These are phyloP conservation scores for Connochaetes taurinus DNA, from an alignment of 2,113 vertebrate species.

Conservation along the genomic window DNA sequence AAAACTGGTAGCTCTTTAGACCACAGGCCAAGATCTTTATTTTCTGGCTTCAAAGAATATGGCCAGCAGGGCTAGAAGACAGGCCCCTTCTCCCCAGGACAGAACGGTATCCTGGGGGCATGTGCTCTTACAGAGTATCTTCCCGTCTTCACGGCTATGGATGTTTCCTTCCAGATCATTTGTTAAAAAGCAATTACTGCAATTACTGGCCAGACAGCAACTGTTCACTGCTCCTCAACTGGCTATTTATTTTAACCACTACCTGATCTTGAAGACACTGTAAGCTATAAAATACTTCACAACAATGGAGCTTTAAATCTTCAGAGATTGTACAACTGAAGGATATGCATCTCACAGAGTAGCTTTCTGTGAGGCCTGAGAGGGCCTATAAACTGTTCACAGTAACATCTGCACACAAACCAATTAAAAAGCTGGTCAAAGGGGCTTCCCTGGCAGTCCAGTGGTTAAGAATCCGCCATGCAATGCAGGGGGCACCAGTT, in stretches of 20 bases:
- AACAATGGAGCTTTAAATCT: not conserved
- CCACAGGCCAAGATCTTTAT: not conserved
- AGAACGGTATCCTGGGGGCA: not conserved
- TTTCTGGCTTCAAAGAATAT: conserved; percentile 33
- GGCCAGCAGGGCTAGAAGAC: not conserved
- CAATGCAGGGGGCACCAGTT: not conserved
- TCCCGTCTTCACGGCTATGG: not conserved
- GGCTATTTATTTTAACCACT: conserved; percentile 69
- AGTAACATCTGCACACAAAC: not conserved
- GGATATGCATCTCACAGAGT: not conserved
- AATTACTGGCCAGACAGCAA: conserved; percentile 17
- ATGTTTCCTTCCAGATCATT: conserved; percentile 4
- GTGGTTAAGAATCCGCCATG: not conserved
- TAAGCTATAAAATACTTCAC: conserved; percentile 62
- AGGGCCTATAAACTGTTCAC: not conserved
- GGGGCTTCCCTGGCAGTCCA: not conserved
- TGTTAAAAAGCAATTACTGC: not conserved
- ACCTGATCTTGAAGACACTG: conserved; percentile 52
- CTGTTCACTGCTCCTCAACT: conserved; percentile 39
- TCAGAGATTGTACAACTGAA: not conserved
- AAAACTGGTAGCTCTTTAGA: conserved; percentile 17
- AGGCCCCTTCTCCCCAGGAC: not conserved
- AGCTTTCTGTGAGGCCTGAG: not conserved
- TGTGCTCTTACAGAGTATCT: not conserved
- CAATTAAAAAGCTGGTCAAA: not conserved